Evolutionary conservation across 2,113 vertebrate species (phyloP).

Genomic region (Ceyx cyanopectus): DNA sequence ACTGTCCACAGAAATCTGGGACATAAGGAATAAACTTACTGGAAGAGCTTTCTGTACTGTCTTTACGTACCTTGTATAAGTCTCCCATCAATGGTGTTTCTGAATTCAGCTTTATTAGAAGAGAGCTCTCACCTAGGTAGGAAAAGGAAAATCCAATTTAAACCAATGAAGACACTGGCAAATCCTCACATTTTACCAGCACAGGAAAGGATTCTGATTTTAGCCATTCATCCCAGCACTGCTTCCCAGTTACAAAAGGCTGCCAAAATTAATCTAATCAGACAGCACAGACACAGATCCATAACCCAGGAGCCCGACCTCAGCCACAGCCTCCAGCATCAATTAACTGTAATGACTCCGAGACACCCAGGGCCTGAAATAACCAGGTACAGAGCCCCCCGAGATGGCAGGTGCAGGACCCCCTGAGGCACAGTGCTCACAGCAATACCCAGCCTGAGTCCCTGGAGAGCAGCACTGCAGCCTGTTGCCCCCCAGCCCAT

Average conservation of each 20-base stretch:
- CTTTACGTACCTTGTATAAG: conserved; percentile 23
- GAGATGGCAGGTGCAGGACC: background rate
- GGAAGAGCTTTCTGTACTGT: background rate
- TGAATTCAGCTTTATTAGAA: background rate
- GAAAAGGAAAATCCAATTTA: background rate
- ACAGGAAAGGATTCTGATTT: background rate
- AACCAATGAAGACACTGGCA: background rate
- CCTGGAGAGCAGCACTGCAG: background rate
- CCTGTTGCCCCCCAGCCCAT: background rate
- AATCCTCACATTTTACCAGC: background rate
- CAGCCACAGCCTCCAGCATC: background rate
- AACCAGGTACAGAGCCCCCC: background rate
- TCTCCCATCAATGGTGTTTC: conserved; percentile 40
- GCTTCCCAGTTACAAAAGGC: background rate
- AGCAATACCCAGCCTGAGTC: background rate
- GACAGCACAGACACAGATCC: background rate
- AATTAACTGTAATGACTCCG: background rate
- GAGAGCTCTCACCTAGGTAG: background rate
- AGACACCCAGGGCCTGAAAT: background rate
- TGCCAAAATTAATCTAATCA: background rate
- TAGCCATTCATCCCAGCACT: background rate
- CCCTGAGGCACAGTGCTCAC: background rate
- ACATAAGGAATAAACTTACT: background rate
- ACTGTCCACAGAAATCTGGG: background rate
- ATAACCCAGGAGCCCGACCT: background rate